Evolutionary conservation across 2,888 invertebrate species (phyloP), one percentile per base, ranked within the genome.

Genomic region (Rhagophthalmus giganteus): DNA sequence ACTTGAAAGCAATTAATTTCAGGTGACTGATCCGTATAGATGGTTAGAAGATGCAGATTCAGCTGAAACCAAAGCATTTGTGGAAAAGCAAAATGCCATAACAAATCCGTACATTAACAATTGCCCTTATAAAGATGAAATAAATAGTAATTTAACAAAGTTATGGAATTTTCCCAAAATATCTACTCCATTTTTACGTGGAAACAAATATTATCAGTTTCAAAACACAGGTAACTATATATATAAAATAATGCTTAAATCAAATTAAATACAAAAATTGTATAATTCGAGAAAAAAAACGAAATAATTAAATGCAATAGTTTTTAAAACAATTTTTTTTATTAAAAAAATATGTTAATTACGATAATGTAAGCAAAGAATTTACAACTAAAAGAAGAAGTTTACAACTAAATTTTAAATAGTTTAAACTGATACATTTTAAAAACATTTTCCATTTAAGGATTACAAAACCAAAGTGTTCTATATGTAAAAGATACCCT

Each of bases 151-250:
- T 58, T 80, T 98, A 15, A 95, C 90, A 0, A 87, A 92, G 63
- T 78, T 96, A 15, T 96, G 95, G 95, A 90, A 99, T 74, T 97
- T 91, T 76, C 92, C 94, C n/a, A 96, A 95, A 77, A 94, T 89
- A 75, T 88, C 91, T 1, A 89, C 90, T 62, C 96, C 96, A 0
- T 84, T 82, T 66, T 84, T 84, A 62, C 83, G 88, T 65, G 97
- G 96, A 2, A 78, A 85, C 57, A 82, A 82, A 70, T 99, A 95
- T 74, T 98, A 91, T 76, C 95, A 91, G 76, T 90, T 85, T 65
- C 87, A 88, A 78, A 99, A 99, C 71, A 86, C 90, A 37, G 74
- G 73, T 69, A 61, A 26, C 14, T 16, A 13, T 20, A 6, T 25
- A 9, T 6, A 8, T 42, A 8, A 8, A 34, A 24, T 12, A 8